These are phyloP conservation scores for Spisula solida DNA, from an alignment of 2,888 invertebrate genomes.

Conservation along the genomic window DNA sequence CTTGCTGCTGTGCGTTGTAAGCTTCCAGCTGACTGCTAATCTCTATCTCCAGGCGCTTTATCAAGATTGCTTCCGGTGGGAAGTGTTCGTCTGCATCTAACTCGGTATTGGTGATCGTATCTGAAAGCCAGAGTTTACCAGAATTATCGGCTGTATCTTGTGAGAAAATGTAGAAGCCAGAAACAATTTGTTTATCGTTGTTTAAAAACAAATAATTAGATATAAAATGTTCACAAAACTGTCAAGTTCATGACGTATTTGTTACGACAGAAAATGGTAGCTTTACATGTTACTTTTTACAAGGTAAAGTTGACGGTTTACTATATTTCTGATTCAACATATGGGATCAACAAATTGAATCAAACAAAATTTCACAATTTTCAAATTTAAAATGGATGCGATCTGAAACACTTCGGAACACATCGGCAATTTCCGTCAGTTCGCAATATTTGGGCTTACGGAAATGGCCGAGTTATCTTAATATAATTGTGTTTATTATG, in stretches of 20 bases:
- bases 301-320: too few relatives aligned
- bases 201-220: conserved; percentile 14
- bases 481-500: too few relatives aligned
- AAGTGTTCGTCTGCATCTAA: conserved; percentile 60
- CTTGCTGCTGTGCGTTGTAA: conserved; percentile 50
- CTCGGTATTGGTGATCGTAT: conserved; percentile 52
- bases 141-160: conserved; percentile 18
- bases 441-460: too few relatives aligned
- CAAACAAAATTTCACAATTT: too few relatives aligned
- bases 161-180: not conserved
- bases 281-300: too few relatives aligned
- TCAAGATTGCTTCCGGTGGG: conserved; percentile 70
- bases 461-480: too few relatives aligned
- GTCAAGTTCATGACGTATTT: not conserved
- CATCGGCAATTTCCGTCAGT: too few relatives aligned
- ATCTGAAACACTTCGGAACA: too few relatives aligned
- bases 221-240: not conserved
- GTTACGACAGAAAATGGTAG: not conserved
- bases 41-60: conserved; percentile 72
- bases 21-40: conserved; percentile 61
- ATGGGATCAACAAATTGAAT: too few relatives aligned
- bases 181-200: conserved; percentile 9
- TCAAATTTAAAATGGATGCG: too few relatives aligned
- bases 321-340: too few relatives aligned
- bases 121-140: conserved; percentile 43